Percentiles rank a stretch among this genome's conserved stretches.
phyloP scores from a whole-genome alignment of 2,113 vertebrate genomes.

The Mesembrinibis cayennensis region DNA sequence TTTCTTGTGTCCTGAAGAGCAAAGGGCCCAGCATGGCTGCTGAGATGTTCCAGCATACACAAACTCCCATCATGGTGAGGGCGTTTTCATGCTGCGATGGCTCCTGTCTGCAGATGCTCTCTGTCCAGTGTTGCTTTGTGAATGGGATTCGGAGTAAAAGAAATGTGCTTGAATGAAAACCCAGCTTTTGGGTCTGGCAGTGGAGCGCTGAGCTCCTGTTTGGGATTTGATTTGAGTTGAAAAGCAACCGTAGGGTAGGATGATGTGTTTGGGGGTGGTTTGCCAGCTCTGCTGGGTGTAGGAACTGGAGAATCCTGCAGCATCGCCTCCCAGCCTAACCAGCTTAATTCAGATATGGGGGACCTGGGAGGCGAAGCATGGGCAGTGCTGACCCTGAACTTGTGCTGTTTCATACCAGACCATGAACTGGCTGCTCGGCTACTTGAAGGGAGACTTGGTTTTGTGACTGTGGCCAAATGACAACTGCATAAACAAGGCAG shows the following conservation, averaged over 20 bases:
- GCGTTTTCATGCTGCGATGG: accelerated
- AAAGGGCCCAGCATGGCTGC: not conserved
- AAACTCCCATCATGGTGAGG: accelerated
- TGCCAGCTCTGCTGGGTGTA: not conserved
- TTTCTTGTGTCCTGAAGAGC: not conserved
- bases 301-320: not conserved
- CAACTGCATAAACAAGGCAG: not conserved
- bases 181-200: not conserved
- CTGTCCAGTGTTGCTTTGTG: not conserved
- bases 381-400: not conserved
- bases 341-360: not conserved
- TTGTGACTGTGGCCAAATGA: not conserved
- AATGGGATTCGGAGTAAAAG: not conserved
- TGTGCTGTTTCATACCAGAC: not conserved
- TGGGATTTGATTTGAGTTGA: not conserved
- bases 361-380: not conserved
- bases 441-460: not conserved
- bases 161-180: not conserved
- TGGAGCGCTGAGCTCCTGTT: not conserved
- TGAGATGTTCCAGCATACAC: not conserved
- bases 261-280: not conserved
- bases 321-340: not conserved
- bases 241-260: not conserved
- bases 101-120: not conserved
- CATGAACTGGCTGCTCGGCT: not conserved